Percentiles rank a stretch among this genome's conserved stretches.
Evolutionary conservation across 2,113 vertebrate genomes (phyloP).

Genomic region (Notothenia coriiceps): DNA sequence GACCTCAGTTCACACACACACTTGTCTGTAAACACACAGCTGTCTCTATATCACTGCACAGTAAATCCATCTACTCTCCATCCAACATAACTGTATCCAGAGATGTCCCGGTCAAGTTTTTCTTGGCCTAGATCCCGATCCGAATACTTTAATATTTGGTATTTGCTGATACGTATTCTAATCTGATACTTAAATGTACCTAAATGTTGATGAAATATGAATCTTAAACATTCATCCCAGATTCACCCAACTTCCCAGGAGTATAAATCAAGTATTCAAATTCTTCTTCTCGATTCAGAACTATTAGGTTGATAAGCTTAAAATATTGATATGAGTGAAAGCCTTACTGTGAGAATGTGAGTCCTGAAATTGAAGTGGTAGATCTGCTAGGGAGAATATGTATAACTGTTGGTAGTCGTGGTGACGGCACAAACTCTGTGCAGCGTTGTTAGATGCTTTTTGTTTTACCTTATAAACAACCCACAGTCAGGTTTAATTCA

Average conservation of each 20-base stretch:
- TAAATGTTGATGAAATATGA: background rate
- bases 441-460: background rate
- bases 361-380: background rate
- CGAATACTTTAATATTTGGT: background rate
- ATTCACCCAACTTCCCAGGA: no score
- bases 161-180: background rate
- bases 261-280: no score
- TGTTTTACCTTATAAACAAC: background rate
- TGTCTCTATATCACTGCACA: slow-evolving; percentile 25
- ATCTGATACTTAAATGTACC: background rate
- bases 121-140: background rate
- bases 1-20: slow-evolving; percentile 34
- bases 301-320: background rate
- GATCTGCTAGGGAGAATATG: background rate
- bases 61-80: slow-evolving; percentile 5
- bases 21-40: slow-evolving; percentile 45
- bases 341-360: background rate
- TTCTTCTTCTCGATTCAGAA: background rate
- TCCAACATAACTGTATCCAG: background rate
- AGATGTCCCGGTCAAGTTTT: background rate
- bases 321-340: background rate
- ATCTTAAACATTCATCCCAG: background rate
- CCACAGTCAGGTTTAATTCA: no score
- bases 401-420: background rate
- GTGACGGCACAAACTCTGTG: background rate